These are phyloP conservation scores for Plebejus anna DNA, from an alignment of 2,888 invertebrate genomes.

Conservation along the genomic window DNA sequence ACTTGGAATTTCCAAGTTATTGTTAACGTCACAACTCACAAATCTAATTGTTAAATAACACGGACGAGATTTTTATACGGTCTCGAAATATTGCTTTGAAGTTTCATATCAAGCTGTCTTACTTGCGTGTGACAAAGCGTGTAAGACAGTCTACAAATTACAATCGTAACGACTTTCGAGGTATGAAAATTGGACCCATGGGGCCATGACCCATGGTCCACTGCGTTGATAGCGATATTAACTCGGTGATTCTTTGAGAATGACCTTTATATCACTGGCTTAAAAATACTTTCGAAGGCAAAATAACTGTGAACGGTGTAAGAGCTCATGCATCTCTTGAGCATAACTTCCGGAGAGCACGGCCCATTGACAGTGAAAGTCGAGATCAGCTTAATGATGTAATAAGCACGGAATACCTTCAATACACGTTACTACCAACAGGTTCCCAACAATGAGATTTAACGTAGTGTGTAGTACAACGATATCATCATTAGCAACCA, in stretches of 20 bases:
- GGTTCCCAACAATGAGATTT: conserved; percentile 19
- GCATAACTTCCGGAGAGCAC: conserved; percentile 31
- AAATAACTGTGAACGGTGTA: not conserved
- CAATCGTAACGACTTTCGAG: too few relatives aligned
- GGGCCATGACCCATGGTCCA: too few relatives aligned
- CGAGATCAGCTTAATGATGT: conserved; percentile 30
- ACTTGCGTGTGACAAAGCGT: too few relatives aligned
- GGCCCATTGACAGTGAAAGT: conserved; percentile 36
- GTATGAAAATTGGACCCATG: too few relatives aligned
- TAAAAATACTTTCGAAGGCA: not conserved
- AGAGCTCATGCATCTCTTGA: not conserved
- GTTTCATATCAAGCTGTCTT: too few relatives aligned
- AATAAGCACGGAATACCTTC: conserved; percentile 29
- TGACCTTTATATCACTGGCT: not conserved
- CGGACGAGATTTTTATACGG: too few relatives aligned
- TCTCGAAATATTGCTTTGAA: too few relatives aligned
- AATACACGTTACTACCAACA: conserved; percentile 11
- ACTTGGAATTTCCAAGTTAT: not conserved
- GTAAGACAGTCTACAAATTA: too few relatives aligned
- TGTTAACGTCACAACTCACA: not conserved
- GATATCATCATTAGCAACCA: not conserved
- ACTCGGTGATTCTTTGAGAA: too few relatives aligned
- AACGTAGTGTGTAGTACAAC: not conserved
- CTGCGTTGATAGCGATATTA: too few relatives aligned
- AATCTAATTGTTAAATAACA: not conserved